Percentiles rank a stretch among this genome's conserved stretches.
Evolutionary conservation across 2,888 invertebrate species (phyloP).

Genomic region (Melipona bicolor): DNA sequence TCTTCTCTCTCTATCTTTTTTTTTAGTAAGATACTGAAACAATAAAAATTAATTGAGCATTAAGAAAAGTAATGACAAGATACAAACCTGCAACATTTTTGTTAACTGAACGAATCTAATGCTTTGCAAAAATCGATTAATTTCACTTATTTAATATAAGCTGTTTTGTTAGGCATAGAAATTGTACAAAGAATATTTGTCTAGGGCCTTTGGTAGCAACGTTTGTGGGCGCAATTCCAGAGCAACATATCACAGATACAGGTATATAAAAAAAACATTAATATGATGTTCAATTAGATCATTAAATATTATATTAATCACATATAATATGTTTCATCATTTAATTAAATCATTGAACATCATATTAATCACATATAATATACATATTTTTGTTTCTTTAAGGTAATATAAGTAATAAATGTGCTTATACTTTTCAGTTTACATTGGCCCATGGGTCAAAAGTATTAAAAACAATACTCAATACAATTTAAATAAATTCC

Average conservation of each 20-base stretch:
- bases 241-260: slow-evolving; percentile 78
- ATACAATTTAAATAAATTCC: slow-evolving; percentile 79
- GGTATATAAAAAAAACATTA: slow-evolving; percentile 66
- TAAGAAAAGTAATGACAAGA: background rate
- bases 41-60: background rate
- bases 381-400: background rate
- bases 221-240: slow-evolving; percentile 79
- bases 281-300: background rate
- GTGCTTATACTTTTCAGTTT: slow-evolving; percentile 63
- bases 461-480: slow-evolving; percentile 75
- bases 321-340: background rate
- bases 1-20: background rate
- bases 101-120: no score
- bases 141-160: background rate
- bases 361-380: background rate
- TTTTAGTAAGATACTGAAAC: background rate
- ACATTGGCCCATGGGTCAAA: slow-evolving; percentile 81
- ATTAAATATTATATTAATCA: background rate
- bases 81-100: no score
- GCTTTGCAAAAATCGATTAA: background rate
- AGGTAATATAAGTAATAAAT: background rate
- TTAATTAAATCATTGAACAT: background rate
- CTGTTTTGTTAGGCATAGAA: background rate
- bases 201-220: slow-evolving; percentile 78
- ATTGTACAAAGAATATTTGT: background rate